Conservation (phyloP, 1,140 invertebrate species). For the Drosophila subpulchrella region DNA sequence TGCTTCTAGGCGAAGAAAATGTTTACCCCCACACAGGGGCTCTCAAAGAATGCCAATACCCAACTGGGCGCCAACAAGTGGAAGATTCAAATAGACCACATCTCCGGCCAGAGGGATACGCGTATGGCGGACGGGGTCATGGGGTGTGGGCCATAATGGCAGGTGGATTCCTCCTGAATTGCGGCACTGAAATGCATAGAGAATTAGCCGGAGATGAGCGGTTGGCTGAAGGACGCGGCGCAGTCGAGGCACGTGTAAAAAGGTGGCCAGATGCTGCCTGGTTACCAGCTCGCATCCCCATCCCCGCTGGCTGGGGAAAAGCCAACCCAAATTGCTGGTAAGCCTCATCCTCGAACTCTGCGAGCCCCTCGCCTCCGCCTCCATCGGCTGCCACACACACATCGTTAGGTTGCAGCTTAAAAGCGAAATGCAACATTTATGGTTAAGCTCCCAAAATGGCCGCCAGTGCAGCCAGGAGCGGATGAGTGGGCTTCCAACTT, state of each 20-base stretch:
- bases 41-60: neutral
- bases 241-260: conserved; percentile 44
- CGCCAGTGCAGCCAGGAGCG: conserved; percentile 22
- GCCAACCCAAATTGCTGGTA: conserved; percentile 75
- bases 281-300: conserved; percentile 9
- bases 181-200: conserved; percentile 48
- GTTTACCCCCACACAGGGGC: neutral
- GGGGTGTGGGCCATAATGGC: conserved; percentile 18
- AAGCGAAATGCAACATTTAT: conserved; percentile 78
- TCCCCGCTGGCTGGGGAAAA: conserved; percentile 53
- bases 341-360: conserved; percentile 41
- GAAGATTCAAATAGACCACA: conserved; percentile 42
- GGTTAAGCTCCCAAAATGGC: conserved; percentile 66
- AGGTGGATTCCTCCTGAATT: conserved; percentile 34
- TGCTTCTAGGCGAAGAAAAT: neutral
- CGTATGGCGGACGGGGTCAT: neutral
- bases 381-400: conserved; percentile 9
- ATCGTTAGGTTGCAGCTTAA: conserved; percentile 54
- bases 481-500: conserved; percentile 18
- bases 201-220: conserved; percentile 62
- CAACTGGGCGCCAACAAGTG: conserved; percentile 27
- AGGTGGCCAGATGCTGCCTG: conserved; percentile 45
- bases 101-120: conserved; percentile 18
- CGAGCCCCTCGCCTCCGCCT: neutral
- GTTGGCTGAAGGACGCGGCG: conserved; percentile 25